phyloP scores from a whole-genome alignment of 2,113 vertebrate genomes.

The Ginglymostoma cirratum region DNA sequence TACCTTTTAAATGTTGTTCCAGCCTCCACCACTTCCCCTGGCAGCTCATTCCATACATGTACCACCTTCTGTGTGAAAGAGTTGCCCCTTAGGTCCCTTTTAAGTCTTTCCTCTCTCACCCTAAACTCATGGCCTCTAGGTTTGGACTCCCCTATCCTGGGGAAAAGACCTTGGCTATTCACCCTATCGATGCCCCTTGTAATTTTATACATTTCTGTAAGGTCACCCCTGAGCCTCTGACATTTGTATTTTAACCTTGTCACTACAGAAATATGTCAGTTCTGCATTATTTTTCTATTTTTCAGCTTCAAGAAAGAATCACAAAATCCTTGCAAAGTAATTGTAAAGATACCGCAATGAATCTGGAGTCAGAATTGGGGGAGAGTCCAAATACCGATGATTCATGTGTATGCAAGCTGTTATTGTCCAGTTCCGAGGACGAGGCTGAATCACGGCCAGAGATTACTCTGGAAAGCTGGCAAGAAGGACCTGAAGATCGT shows the following conservation, averaged over 20 bases:
- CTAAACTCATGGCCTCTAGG: no score
- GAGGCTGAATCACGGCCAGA: neutral
- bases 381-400: neutral
- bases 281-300: neutral
- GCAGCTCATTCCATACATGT: no score
- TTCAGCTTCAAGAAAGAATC: conserved; percentile 33
- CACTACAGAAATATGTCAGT: neutral
- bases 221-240: neutral
- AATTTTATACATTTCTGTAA: no score
- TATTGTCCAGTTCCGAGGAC: neutral
- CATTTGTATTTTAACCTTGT: neutral
- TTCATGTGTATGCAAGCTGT: neutral
- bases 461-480: neutral
- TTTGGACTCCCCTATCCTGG: no score
- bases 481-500: neutral
- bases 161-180: no score
- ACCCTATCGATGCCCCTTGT: no score
- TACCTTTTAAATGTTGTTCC: no score
- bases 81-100: no score
- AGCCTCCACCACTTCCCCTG: no score
- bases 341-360: neutral
- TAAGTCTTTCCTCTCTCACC: no score
- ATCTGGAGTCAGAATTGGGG: neutral
- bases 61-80: no score
- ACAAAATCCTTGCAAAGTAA: neutral